A percentile compares a stretch with the other conserved stretches of the same genome.
Evolutionary conservation across 2,797 vertebrate genomes (phyloP).

Genomic region (Mionectes olivaceus): DNA sequence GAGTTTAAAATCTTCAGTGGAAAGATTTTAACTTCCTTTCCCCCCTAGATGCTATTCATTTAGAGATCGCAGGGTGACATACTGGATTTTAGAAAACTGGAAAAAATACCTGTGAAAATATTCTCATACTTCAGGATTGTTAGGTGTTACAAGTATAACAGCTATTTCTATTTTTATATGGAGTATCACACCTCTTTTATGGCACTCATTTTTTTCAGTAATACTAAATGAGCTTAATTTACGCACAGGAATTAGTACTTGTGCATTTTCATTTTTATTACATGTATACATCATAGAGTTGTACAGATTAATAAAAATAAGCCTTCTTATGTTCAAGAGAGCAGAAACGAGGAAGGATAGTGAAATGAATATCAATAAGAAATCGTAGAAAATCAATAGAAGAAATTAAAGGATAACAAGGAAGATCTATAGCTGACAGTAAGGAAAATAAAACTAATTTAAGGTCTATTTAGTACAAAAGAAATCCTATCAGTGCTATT

Average conservation of each 20-base stretch:
- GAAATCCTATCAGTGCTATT: neutral
- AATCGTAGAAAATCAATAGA: neutral
- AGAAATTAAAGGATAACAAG: conserved; percentile 27
- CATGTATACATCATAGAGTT: neutral
- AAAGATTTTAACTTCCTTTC: neutral
- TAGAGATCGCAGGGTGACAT: neutral
- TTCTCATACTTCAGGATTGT: neutral
- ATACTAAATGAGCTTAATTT: conserved; percentile 9
- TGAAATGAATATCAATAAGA: conserved; percentile 15
- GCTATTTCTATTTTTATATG: neutral
- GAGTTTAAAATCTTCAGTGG: neutral
- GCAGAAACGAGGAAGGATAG: neutral
- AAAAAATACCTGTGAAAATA: neutral
- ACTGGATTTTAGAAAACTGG: neutral
- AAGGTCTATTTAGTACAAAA: neutral
- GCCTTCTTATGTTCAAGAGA: conserved; percentile 1
- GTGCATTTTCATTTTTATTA: conserved; percentile 42
- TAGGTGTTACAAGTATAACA: neutral
- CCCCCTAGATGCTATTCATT: neutral
- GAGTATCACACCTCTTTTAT: neutral
- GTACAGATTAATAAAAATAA: neutral
- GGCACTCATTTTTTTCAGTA: conserved; percentile 41
- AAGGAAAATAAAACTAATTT: conserved; percentile 16
- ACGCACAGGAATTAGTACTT: conserved; percentile 24
- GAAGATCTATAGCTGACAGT: neutral